Conservation (phyloP, 2,797 vertebrate species). For the Xenops minutus region DNA sequence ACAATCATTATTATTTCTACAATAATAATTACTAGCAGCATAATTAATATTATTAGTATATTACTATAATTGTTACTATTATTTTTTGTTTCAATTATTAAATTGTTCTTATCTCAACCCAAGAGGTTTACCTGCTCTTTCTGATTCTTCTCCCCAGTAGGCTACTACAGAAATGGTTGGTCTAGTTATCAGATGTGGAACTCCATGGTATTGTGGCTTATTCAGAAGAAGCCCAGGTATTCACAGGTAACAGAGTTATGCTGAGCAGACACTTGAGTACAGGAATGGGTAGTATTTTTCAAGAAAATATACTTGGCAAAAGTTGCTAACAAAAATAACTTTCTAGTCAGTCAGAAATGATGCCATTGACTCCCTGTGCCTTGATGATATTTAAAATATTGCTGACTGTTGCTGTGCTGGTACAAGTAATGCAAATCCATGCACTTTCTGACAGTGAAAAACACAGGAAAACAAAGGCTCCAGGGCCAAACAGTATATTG, state of each 20-base stretch:
- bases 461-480: constrained; percentile 7
- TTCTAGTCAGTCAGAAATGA: not conserved
- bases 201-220: not conserved
- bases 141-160: not conserved
- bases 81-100: not conserved
- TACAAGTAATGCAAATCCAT: not conserved
- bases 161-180: not conserved
- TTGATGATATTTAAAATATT: not conserved
- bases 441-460: constrained; percentile 30
- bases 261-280: not conserved
- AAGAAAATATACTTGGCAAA: not conserved
- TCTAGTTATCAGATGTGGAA: not conserved
- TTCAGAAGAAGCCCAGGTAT: not conserved
- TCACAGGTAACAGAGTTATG: not conserved
- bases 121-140: not conserved
- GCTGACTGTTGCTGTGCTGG: not conserved
- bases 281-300: not conserved
- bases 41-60: not conserved
- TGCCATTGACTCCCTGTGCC: not conserved
- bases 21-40: not conserved
- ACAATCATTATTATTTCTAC: not conserved
- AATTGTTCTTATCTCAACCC: not conserved
- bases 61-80: not conserved
- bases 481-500: not conserved
- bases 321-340: not conserved